Conservation (phyloP, 2,113 vertebrate species). For the Pedionomus torquatus region DNA sequence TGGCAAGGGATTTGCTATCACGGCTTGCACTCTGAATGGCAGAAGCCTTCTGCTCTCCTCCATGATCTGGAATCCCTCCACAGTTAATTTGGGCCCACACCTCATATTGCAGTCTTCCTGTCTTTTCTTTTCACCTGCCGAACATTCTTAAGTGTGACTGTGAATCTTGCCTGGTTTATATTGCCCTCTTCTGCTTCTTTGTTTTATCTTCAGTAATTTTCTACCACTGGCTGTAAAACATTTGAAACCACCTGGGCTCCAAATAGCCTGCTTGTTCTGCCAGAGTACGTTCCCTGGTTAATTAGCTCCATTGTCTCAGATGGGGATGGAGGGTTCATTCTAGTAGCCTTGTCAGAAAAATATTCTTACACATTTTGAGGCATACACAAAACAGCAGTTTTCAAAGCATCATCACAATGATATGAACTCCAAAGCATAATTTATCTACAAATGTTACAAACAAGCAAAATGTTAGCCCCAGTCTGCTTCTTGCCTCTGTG, state of each 20-base stretch:
- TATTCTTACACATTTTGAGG: background rate
- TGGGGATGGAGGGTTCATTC: background rate
- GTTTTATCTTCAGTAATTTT: background rate
- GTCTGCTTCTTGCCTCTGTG: background rate
- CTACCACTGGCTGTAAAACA: background rate
- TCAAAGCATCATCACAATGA: background rate
- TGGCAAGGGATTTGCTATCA: background rate
- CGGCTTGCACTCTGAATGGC: background rate
- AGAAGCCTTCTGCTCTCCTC: background rate
- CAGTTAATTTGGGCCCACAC: background rate
- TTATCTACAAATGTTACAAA: background rate
- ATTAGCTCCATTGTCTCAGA: background rate
- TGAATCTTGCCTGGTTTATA: background rate
- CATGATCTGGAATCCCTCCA: background rate
- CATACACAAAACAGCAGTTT: background rate
- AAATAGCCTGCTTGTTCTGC: background rate
- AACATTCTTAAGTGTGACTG: background rate
- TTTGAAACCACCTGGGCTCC: background rate
- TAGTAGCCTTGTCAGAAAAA: constrained; percentile 21
- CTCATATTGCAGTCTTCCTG: background rate
- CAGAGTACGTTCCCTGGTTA: constrained; percentile 8
- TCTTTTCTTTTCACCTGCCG: background rate
- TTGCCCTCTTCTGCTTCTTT: background rate
- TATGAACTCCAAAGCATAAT: background rate
- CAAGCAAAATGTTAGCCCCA: background rate